These are phyloP conservation scores for Leucozona laternaria DNA, from an alignment of 2,888 invertebrate genomes.

Conservation along the genomic window DNA sequence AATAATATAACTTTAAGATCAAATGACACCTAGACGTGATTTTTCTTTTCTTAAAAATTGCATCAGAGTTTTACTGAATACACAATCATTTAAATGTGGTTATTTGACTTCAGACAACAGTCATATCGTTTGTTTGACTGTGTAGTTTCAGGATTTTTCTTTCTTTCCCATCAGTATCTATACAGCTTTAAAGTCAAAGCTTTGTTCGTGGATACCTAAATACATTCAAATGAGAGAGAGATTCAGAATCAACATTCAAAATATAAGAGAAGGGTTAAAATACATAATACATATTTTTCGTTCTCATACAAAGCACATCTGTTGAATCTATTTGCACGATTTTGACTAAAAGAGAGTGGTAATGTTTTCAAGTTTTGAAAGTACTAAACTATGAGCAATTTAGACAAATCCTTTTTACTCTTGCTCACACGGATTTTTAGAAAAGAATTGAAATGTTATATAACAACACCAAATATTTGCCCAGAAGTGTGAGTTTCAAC, in stretches of 20 bases:
- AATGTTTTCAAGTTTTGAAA: neutral
- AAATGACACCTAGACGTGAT: neutral
- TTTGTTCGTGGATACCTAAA: neutral
- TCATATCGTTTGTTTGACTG: neutral
- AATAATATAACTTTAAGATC: no score
- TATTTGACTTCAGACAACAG: neutral
- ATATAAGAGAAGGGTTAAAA: slow-evolving; percentile 1
- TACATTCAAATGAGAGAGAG: neutral
- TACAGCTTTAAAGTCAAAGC: slow-evolving; percentile 1
- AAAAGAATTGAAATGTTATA: neutral
- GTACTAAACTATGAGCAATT: slow-evolving; percentile 2
- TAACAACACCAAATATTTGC: neutral
- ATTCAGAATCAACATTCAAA: neutral
- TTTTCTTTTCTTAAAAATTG: neutral
- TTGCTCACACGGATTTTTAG: no score
- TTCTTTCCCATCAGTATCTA: neutral
- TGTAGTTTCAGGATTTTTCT: neutral
- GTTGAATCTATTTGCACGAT: slow-evolving; percentile 60
- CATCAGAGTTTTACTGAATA: neutral
- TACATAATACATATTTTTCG: neutral
- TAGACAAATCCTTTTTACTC: no score
- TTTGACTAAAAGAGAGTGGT: slow-evolving; percentile 23
- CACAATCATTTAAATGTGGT: neutral
- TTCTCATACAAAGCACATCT: slow-evolving; percentile 54
- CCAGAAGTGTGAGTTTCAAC: neutral